Evolutionary conservation across 2,113 vertebrate species (phyloP).

Genomic region (Amblyopsis rosae): DNA sequence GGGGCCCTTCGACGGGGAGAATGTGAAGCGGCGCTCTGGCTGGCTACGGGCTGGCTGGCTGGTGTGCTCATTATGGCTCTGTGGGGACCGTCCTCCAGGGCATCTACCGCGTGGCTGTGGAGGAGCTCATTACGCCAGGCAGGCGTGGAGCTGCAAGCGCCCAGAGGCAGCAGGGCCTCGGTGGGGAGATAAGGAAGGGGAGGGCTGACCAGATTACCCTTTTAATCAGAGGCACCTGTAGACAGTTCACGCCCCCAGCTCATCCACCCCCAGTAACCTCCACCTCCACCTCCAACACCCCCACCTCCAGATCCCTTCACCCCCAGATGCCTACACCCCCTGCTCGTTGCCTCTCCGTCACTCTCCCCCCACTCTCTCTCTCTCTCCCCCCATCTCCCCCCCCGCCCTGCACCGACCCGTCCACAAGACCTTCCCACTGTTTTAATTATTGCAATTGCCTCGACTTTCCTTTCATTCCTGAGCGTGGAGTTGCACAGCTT

Average conservation of each 20-base stretch:
- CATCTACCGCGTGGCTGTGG: slow-evolving; percentile 67
- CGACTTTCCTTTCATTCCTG: slow-evolving; percentile 68
- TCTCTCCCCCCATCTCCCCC: slow-evolving; percentile 15
- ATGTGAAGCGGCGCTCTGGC: slow-evolving; percentile 59
- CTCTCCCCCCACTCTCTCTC: neutral
- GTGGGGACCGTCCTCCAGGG: slow-evolving; percentile 76
- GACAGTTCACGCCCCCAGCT: slow-evolving; percentile 63
- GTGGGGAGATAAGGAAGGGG: slow-evolving; percentile 62
- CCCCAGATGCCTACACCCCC: neutral
- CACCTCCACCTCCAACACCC: slow-evolving; percentile 29
- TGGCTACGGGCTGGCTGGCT: slow-evolving; percentile 35
- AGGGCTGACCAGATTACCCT: slow-evolving; percentile 76
- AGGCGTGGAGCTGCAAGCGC: slow-evolving; percentile 59
- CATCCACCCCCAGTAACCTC: neutral
- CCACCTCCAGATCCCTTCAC: neutral
- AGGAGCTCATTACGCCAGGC: slow-evolving; percentile 78
- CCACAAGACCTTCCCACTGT: slow-evolving; percentile 28
- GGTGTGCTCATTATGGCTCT: slow-evolving; percentile 81
- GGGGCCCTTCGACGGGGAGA: slow-evolving; percentile 67
- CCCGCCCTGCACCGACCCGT: neutral
- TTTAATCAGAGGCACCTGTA: slow-evolving; percentile 81
- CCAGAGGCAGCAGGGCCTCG: slow-evolving; percentile 58
- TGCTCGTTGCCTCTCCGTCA: slow-evolving; percentile 35
- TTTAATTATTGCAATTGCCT: slow-evolving; percentile 74
- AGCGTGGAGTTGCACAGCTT: slow-evolving; percentile 58